Percentiles rank a stretch among this genome's conserved stretches.
phyloP scores from a whole-genome alignment of 1,140 invertebrate genomes.

The Riptortus pedestris region DNA sequence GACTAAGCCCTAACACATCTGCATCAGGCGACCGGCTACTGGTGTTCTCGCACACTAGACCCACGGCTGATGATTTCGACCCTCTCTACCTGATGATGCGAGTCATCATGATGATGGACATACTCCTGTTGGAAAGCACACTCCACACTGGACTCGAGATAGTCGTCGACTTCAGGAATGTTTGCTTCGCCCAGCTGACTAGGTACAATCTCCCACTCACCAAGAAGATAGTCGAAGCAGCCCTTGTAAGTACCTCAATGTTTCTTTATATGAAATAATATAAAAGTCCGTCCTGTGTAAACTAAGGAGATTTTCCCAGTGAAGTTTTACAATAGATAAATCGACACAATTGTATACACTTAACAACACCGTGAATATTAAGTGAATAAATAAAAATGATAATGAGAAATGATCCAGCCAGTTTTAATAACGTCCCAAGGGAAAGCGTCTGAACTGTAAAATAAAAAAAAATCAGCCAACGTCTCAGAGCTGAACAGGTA shows the following conservation, averaged over 20 bases:
- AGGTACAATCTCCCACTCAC: conserved; percentile 28
- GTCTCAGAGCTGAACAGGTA: no score
- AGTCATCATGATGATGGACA: conserved; percentile 31
- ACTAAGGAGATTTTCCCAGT: no score
- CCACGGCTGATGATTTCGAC: conserved; percentile 29
- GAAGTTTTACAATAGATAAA: no score
- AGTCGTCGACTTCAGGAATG: conserved; percentile 28
- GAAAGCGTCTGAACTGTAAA: no score
- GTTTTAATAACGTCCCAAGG: no score
- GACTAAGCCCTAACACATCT: conserved; percentile 29
- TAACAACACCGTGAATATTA: no score
- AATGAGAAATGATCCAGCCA: no score
- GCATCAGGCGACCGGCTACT: conserved; percentile 29
- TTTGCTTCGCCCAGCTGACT: conserved; percentile 27
- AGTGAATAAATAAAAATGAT: no score
- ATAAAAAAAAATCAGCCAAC: no score
- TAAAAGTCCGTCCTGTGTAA: no score
- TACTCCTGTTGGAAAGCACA: conserved; percentile 28
- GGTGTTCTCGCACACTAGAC: conserved; percentile 31
- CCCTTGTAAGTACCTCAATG: conserved; percentile 27
- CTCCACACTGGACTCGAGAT: conserved; percentile 27
- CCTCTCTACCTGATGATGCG: conserved; percentile 28
- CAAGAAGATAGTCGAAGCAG: conserved; percentile 25
- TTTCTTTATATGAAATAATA: neutral
- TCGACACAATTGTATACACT: no score